Conservation (phyloP, 2,888 invertebrate species). For the Macrosoma leucophasiata region DNA sequence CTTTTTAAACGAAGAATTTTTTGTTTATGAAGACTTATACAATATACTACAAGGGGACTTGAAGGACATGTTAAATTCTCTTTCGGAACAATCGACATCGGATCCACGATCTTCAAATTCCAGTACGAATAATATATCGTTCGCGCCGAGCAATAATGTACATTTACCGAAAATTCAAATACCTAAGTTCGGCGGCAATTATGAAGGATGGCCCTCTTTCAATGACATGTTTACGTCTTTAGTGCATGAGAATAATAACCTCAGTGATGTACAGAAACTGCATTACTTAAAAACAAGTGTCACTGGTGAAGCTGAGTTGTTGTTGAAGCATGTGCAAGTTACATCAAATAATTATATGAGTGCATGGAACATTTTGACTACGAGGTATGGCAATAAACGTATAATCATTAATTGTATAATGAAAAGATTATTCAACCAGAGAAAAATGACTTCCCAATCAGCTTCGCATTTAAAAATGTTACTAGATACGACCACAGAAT, state of each 20-base stretch:
- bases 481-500: slow-evolving; percentile 20
- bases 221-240: slow-evolving; percentile 6
- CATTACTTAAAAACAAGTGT: slow-evolving; percentile 23
- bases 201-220: slow-evolving; percentile 7
- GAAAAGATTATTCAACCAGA: slow-evolving; percentile 24
- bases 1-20: slow-evolving; percentile 6
- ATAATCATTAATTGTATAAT: slow-evolving; percentile 21
- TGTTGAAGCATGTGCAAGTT: slow-evolving; percentile 16
- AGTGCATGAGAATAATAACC: slow-evolving; percentile 2
- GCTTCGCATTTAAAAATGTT: slow-evolving; percentile 22
- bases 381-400: slow-evolving; percentile 23
- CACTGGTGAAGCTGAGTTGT: slow-evolving; percentile 20
- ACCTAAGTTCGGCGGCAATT: slow-evolving; percentile 6
- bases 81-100: no score
- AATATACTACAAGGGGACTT: neutral
- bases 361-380: slow-evolving; percentile 20
- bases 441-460: slow-evolving; percentile 17
- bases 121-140: no score
- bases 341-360: slow-evolving; percentile 18
- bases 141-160: slow-evolving; percentile 1
- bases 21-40: slow-evolving; percentile 5
- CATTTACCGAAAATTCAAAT: slow-evolving; percentile 7
- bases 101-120: no score
- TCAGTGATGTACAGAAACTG: slow-evolving; percentile 20
- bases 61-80: slow-evolving; percentile 5